Evolutionary conservation across 2,797 vertebrate genomes (phyloP).

Genomic region (Anomalospiza imberbis): DNA sequence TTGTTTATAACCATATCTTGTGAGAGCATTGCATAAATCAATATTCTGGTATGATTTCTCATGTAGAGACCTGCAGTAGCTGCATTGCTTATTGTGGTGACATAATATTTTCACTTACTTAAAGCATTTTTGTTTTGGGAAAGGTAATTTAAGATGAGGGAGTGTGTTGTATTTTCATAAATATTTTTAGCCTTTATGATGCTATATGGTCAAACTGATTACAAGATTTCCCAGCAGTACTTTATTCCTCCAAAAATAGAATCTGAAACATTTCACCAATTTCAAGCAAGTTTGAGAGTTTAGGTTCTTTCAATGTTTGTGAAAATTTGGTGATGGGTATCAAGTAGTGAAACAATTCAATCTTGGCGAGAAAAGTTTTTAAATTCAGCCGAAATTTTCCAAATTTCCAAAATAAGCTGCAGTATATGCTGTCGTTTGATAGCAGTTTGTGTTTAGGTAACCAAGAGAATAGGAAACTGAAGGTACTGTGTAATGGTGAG

Average conservation of each 20-base stretch:
- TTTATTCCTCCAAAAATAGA: not conserved
- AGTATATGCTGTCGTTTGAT: not conserved
- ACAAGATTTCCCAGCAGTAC: not conserved
- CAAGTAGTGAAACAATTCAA: rapidly evolving
- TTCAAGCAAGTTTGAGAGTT: not conserved
- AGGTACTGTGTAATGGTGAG: not conserved
- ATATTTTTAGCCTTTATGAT: not conserved
- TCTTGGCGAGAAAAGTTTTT: not conserved
- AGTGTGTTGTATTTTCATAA: not conserved
- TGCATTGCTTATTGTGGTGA: not conserved
- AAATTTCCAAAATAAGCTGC: not conserved
- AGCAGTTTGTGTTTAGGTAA: not conserved
- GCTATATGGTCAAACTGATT: not conserved
- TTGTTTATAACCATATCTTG: not conserved
- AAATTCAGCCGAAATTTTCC: not conserved
- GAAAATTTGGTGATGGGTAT: not conserved
- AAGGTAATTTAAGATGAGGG: not conserved
- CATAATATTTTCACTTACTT: not conserved
- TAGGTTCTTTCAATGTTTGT: not conserved
- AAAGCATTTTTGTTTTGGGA: not conserved
- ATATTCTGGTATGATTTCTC: not conserved
- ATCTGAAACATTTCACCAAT: not conserved
- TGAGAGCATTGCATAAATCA: not conserved
- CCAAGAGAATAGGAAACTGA: not conserved
- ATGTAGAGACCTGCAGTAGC: not conserved